phyloP scores from a whole-genome alignment of 2,888 invertebrate species.

The Anorthoa munda region DNA sequence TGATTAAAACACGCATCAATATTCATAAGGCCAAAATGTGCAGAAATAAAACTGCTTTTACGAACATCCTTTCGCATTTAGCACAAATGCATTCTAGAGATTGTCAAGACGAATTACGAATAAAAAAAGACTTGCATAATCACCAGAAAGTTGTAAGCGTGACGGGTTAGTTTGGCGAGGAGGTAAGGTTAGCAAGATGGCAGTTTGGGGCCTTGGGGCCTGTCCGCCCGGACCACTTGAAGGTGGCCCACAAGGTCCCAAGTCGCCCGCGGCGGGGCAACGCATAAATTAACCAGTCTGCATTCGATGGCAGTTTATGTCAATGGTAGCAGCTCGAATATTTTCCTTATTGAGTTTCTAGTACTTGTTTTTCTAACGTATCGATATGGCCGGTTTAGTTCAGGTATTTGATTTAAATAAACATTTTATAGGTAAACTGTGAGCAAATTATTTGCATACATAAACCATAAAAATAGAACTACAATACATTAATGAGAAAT shows the following conservation, averaged over 20 bases:
- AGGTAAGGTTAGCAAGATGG: slow-evolving; percentile 68
- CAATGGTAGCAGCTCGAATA: slow-evolving; percentile 40
- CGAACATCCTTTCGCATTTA: slow-evolving; percentile 45
- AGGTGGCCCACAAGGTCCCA: slow-evolving; percentile 67
- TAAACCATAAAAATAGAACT: slow-evolving; percentile 18
- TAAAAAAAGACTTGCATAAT: slow-evolving; percentile 49
- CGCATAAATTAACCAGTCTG: slow-evolving; percentile 60
- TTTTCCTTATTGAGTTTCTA: slow-evolving; percentile 53
- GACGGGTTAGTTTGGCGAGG: slow-evolving; percentile 44
- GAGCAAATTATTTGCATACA: slow-evolving; percentile 23
- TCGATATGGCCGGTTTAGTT: slow-evolving; percentile 18
- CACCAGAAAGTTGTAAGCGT: slow-evolving; percentile 57
- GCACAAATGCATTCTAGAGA: slow-evolving; percentile 18
- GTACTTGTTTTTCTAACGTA: slow-evolving; percentile 35
- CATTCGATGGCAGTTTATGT: slow-evolving; percentile 43
- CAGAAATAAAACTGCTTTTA: slow-evolving; percentile 35
- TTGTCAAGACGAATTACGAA: slow-evolving; percentile 36
- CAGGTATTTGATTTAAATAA: slow-evolving; percentile 19
- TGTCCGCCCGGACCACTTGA: slow-evolving; percentile 46
- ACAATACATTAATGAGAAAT: slow-evolving; percentile 1
- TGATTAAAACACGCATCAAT: slow-evolving; percentile 40
- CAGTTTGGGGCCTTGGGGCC: slow-evolving; percentile 56
- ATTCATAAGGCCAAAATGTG: slow-evolving; percentile 33
- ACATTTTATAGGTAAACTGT: background rate
- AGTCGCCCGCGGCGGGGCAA: slow-evolving; percentile 55